Evolutionary conservation across 2,797 vertebrate genomes (phyloP), one percentile per base, ranked within the genome.

Genomic region (Dallia pectoralis): DNA sequence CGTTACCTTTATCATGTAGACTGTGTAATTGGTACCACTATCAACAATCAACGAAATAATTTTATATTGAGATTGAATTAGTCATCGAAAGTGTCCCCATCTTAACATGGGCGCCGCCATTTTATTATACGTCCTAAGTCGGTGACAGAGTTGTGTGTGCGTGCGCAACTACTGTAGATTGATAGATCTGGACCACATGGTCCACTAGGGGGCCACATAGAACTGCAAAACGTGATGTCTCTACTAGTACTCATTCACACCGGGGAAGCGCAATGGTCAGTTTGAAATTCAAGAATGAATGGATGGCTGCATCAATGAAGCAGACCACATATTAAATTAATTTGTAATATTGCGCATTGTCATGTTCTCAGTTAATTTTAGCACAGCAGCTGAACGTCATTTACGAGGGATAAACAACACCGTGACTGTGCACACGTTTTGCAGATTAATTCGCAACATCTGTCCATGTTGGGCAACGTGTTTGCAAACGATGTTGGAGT

Each of bases 1-100:
- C 32, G 83, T 79, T 75, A 91, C 90, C 91, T 92, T 91, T 87
- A 91, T 85, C 90, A 91, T 92, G 82, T 80, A 87, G 80, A 67
- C 88, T 79, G 69, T 16, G 4, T n/a, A 59, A 6, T 25, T 11
- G 71, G 36, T 8, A 53, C 32, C 71, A 51, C 9, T 47, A 44
- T 72, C 16, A 19, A 33, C 62, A 56, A 40, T 72, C 11, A 36
- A 16, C 22, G 15, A 77, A 73, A 74, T 25, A 19, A 33, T 30
- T 14, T 51, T 72, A 59, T 71, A 36, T 77, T 87, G 67, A 83
- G 63, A 44, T 40, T 47, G 77, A 81, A 0, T 78, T 73, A 56
- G 66, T 83, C 61, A 71, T 68, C 71, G 75, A 68, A 80, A 63
- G 68, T 74, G 74, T 51, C 5, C 76, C 84, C 82, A 89, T 86